Conservation (phyloP, 2,888 invertebrate genomes). For the Stratiomys singularior region DNA sequence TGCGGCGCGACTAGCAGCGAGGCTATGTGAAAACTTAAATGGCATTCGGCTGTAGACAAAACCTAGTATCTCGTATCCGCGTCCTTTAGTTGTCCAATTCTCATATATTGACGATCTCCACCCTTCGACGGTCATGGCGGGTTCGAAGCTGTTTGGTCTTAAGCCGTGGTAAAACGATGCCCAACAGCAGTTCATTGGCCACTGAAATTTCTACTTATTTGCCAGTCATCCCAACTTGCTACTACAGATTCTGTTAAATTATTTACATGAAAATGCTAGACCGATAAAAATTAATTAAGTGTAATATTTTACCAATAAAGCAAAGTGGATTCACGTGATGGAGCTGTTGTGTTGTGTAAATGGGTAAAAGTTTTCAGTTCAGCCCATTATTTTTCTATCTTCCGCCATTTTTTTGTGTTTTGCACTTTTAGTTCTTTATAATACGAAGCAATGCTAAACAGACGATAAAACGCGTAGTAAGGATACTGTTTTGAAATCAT, state of each 20-base stretch:
- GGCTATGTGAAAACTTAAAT: neutral
- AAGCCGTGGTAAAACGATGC: neutral
- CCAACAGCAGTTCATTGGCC: neutral
- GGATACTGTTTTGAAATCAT: neutral
- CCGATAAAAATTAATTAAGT: conserved; percentile 53
- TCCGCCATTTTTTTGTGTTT: neutral
- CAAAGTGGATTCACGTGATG: conserved; percentile 48
- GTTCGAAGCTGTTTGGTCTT: no score
- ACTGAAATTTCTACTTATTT: neutral
- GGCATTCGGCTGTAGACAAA: neutral
- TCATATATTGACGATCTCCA: neutral
- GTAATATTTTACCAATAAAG: conserved; percentile 52
- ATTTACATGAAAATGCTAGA: conserved; percentile 50
- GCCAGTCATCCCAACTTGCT: neutral
- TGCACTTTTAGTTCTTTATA: neutral
- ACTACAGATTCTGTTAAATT: conserved; percentile 19
- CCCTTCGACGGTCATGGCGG: no score
- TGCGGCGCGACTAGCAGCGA: neutral
- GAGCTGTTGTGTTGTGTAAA: conserved; percentile 37
- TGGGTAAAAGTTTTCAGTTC: conserved; percentile 46
- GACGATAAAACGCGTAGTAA: neutral
- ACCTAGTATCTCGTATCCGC: neutral
- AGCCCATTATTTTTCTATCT: neutral
- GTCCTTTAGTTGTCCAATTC: neutral
- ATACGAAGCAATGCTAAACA: neutral